Base-by-base conservation (phyloP, 1,140 invertebrate species). In the Macrocentrus cingulum region DNA sequence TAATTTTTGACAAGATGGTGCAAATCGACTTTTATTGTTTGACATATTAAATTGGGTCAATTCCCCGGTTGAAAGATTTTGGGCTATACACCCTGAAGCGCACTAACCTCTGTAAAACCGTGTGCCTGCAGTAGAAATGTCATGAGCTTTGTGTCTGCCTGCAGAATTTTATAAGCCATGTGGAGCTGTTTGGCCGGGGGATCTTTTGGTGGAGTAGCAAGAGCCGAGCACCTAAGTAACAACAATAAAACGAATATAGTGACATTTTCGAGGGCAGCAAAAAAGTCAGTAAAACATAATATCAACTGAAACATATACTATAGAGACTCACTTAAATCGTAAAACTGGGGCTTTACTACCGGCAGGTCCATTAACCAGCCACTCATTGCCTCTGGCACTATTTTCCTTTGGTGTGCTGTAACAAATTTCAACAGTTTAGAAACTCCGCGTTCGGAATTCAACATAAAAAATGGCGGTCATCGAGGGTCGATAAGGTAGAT, bases 141-240 rank as follows among this genome's bases (percentile, higher is more conserved):
- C 23, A 92, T 80, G 25, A 92, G 80, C 72, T 89, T 91, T 0
- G 89, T 90, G 76, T 92, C 89, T 7, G 89, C 88, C 76, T 91
- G 89, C 55, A 88, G 82, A 64, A 90, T 87, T 74, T 91, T 91
- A 72, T 90, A 91, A 1, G 87, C 89, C 68, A 91, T 88, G 68
- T 89, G 87, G n/a, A 91, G 73, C 32, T 86, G 81, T 44, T 84
- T 81, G 0, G 87, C 90, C 2, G 89, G 90, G 32, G 80, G 71
- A 11, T 79, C 68, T 61, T 75, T 68, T 13, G 80, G 80, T 7
- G 78, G 76, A 3, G 69, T 75, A 0, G 78, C 73, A 48, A 79
- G 65, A 3, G 78, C 78, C 1, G 77, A 79, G 58, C 76, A 80
- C 63, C 78, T 80, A 51, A 42, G 57, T 62, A 64, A 60, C 9